Evolutionary conservation across 2,113 vertebrate species (phyloP).

Genomic region (Eurypyga helias): DNA sequence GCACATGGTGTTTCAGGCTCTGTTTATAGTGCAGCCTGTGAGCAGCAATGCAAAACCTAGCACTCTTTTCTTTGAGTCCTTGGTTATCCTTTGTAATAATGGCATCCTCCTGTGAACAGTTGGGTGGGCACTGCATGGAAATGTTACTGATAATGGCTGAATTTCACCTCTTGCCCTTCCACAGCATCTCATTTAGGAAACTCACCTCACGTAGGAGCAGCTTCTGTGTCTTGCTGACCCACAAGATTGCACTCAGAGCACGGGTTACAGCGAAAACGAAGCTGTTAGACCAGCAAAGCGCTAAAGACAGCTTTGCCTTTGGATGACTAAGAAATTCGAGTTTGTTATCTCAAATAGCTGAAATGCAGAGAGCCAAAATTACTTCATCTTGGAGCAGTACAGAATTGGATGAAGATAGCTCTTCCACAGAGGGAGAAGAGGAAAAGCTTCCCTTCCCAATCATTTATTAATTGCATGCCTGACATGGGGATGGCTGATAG

Average conservation of each 20-base stretch:
- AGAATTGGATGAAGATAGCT: not conserved
- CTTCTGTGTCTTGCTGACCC: not conserved
- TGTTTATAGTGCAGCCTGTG: not conserved
- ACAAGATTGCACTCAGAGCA: not conserved
- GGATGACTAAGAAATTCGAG: not conserved
- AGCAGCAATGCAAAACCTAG: not conserved
- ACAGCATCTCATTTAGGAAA: not conserved
- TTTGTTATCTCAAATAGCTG: slow-evolving; percentile 5
- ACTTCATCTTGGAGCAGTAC: not conserved
- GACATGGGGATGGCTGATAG: not conserved
- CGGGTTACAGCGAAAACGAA: not conserved
- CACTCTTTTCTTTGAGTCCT: not conserved
- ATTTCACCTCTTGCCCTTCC: not conserved
- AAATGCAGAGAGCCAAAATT: not conserved
- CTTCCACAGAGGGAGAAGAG: not conserved
- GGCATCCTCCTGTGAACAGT: not conserved
- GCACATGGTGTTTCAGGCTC: not conserved
- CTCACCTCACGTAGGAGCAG: not conserved
- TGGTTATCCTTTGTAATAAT: not conserved
- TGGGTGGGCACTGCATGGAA: not conserved
- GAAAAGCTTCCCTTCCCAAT: not conserved
- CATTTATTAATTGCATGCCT: not conserved
- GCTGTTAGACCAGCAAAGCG: not conserved
- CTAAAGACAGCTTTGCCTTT: not conserved
- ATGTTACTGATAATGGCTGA: not conserved